A percentile compares a stretch with the other conserved stretches of the same genome.
Evolutionary conservation across 2,888 invertebrate species (phyloP).

Genomic region (Graphium colonna): DNA sequence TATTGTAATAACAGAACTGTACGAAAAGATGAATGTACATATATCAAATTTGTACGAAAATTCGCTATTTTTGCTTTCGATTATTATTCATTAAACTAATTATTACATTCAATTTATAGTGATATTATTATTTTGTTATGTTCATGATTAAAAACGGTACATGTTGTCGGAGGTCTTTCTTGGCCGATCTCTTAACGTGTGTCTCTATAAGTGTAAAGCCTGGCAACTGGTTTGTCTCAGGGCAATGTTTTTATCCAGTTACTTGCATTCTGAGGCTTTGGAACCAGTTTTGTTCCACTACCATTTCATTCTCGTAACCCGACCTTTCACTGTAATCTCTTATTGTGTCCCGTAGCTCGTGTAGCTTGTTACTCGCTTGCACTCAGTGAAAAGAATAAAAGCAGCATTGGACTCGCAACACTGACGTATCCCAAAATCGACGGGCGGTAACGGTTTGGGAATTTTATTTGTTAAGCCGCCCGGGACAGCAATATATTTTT

Average conservation of each 20-base stretch:
- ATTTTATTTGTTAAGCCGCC: conserved; percentile 16
- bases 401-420: conserved; percentile 41
- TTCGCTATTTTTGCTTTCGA: no score
- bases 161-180: conserved; percentile 29
- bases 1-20: no score
- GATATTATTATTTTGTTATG: conserved; percentile 12
- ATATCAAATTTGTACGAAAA: no score
- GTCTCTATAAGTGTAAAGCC: conserved; percentile 39
- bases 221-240: conserved; percentile 70
- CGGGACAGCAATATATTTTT: conserved; percentile 9
- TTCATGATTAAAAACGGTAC: not conserved
- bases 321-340: conserved; percentile 70
- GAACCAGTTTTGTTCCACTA: conserved; percentile 69
- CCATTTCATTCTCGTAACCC: conserved; percentile 60
- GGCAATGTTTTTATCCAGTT: conserved; percentile 75
- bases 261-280: conserved; percentile 75
- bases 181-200: conserved; percentile 40
- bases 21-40: no score
- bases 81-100: no score
- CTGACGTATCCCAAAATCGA: conserved; percentile 1
- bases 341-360: conserved; percentile 48
- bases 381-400: conserved; percentile 30
- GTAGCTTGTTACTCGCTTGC: conserved; percentile 32
- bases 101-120: no score
- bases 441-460: conserved; percentile 4